phyloP scores from a whole-genome alignment of 2,113 vertebrate species.

The Ameiurus melas region DNA sequence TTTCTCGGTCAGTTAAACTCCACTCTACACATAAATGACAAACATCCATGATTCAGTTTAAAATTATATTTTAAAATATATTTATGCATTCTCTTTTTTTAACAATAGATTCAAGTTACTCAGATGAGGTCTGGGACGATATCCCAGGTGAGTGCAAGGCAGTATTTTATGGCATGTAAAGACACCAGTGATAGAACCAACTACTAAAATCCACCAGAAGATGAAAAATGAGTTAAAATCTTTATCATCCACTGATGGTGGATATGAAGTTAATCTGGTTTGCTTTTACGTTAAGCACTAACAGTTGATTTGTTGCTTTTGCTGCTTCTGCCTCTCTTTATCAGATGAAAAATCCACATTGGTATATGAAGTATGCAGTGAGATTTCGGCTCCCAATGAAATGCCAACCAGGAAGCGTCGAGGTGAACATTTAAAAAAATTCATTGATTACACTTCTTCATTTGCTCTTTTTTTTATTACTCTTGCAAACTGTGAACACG shows the following conservation, averaged over 20 bases:
- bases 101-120: conserved; percentile 17
- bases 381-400: neutral
- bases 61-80: neutral
- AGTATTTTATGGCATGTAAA: neutral
- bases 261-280: neutral
- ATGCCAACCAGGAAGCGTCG: conserved; percentile 6
- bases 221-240: neutral
- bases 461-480: neutral
- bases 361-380: neutral
- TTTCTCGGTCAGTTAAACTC: conserved; percentile 26
- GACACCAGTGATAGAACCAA: neutral
- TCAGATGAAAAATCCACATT: conserved; percentile 7
- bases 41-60: neutral
- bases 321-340: no score
- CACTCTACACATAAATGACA: neutral
- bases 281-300: neutral
- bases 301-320: no score
- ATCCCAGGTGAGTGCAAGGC: conserved; percentile 4
- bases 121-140: conserved; percentile 16
- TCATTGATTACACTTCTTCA: neutral
- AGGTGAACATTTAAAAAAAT: conserved; percentile 21
- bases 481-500: neutral
- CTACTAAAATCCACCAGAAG: neutral
- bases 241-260: neutral
- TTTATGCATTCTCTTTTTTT: neutral